A percentile compares a stretch with the other conserved stretches of the same genome.
These are phyloP conservation scores for Rhagonycha lutea DNA, from an alignment of 2,888 invertebrate species.

Conservation along the genomic window DNA sequence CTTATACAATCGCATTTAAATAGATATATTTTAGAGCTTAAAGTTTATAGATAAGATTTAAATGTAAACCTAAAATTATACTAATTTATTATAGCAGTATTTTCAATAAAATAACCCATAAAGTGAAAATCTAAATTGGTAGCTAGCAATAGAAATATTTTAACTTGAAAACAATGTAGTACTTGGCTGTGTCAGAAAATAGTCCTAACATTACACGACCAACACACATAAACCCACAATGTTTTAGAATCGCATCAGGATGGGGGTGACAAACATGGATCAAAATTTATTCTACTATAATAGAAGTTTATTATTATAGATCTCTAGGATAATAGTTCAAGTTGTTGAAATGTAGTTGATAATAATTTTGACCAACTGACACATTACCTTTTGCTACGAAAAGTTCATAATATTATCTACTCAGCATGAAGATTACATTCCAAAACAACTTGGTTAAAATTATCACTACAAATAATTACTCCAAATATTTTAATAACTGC, in stretches of 20 bases:
- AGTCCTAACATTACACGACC: background rate
- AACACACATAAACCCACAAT: background rate
- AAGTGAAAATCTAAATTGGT: background rate
- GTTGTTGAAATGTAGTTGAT: background rate
- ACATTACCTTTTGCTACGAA: background rate
- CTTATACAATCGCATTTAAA: constrained; percentile 1
- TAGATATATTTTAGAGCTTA: constrained; percentile 1
- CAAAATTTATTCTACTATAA: background rate
- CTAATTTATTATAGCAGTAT: background rate
- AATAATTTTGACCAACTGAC: background rate
- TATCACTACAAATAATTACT: background rate
- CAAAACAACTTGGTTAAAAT: background rate
- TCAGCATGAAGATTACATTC: background rate
- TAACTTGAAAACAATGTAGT: background rate
- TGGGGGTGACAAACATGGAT: background rate
- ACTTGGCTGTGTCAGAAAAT: background rate
- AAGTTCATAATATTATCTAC: background rate
- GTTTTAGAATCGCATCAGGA: background rate
- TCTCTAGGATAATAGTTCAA: background rate
- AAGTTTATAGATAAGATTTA: background rate
- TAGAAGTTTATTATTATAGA: background rate
- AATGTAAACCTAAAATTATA: background rate
- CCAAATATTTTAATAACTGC: background rate
- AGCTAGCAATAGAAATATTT: background rate
- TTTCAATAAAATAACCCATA: background rate